Percentiles rank a stretch among this genome's conserved stretches.
phyloP scores from a whole-genome alignment of 2,797 vertebrate genomes.

The Sebastes nivosus region DNA sequence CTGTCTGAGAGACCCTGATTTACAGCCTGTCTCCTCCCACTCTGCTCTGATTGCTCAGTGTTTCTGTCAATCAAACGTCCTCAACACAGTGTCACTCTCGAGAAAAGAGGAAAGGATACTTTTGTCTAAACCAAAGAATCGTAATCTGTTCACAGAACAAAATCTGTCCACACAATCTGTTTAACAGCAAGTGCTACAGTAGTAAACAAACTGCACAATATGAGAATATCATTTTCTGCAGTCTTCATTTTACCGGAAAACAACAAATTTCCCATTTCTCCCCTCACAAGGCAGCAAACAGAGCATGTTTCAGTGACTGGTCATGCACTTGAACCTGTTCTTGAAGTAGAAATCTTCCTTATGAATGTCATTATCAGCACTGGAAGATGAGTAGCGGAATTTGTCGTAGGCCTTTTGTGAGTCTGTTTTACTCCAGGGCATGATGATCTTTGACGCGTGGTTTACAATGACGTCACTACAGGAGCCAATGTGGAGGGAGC shows the following conservation, averaged over 20 bases:
- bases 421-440: conserved; percentile 85
- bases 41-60: no score
- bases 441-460: conserved; percentile 85
- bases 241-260: background rate
- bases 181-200: background rate
- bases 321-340: conserved; percentile 91
- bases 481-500: conserved; percentile 89
- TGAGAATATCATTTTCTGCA: background rate
- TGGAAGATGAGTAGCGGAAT: conserved; percentile 81
- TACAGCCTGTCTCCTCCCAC: no score
- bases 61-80: no score
- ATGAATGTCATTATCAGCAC: conserved; percentile 24
- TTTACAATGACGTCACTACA: conserved; percentile 88
- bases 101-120: no score
- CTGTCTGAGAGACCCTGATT: no score
- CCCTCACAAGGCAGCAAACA: background rate
- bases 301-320: conserved; percentile 63
- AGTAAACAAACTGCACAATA: background rate
- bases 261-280: background rate
- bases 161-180: background rate
- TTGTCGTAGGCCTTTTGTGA: conserved; percentile 82
- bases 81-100: no score
- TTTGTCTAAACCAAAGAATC: background rate
- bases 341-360: conserved; percentile 88
- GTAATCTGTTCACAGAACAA: background rate